Evolutionary conservation across 1,140 invertebrate genomes (phyloP).

Genomic region (Ephestia elutella): DNA sequence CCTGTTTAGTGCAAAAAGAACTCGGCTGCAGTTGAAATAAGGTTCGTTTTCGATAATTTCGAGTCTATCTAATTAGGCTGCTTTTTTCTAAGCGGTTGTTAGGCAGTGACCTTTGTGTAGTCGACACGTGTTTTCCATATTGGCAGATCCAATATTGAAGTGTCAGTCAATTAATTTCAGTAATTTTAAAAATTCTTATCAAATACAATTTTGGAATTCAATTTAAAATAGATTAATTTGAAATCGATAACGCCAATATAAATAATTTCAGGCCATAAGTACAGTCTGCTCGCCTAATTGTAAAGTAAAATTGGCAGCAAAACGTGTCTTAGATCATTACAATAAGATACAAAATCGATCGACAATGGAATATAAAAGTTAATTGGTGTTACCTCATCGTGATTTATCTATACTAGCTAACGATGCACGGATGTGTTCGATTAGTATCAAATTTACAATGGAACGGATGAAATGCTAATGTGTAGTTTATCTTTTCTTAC

Average conservation of each 20-base stretch:
- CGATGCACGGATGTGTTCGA: conserved; percentile 35
- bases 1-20: background rate
- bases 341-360: conserved; percentile 27
- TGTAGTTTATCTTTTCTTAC: conserved; percentile 15
- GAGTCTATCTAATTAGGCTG: conserved; percentile 16
- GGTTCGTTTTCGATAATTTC: background rate
- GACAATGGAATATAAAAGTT: conserved; percentile 25
- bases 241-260: background rate
- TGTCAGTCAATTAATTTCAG: background rate
- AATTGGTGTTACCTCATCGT: conserved; percentile 31
- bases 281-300: background rate
- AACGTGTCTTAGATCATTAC: conserved; percentile 4
- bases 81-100: conserved; percentile 8
- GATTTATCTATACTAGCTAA: conserved; percentile 28
- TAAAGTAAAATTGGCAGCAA: conserved; percentile 1
- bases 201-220: background rate
- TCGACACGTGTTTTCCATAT: background rate
- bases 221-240: background rate
- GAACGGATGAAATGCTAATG: conserved; percentile 59
- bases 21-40: conserved; percentile 11
- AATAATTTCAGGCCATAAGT: background rate
- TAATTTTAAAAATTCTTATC: background rate
- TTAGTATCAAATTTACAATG: conserved; percentile 46
- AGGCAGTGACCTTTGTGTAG: conserved; percentile 13
- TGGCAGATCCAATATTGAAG: conserved; percentile 2